Conservation (phyloP, 2,888 invertebrate genomes). For the Escarpia spicata region DNA sequence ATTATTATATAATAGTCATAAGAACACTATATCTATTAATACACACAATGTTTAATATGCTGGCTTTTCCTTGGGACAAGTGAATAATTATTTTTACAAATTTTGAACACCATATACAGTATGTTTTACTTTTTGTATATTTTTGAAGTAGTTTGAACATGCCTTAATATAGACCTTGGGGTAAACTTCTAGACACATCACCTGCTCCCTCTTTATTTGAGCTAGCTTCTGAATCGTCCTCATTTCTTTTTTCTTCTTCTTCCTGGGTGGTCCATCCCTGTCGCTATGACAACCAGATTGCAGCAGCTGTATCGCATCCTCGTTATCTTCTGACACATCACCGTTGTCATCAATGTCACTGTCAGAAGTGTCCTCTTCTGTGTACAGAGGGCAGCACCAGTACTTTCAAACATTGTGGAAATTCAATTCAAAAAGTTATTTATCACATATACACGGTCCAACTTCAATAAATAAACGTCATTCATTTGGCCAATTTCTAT, state of each 20-base stretch:
- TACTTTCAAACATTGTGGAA: neutral
- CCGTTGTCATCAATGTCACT: constrained; percentile 22
- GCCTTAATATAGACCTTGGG: neutral
- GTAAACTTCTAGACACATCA: neutral
- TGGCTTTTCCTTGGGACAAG: too few species aligned
- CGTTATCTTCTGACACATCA: constrained; percentile 28
- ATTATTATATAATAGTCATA: too few species aligned
- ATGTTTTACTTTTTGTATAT: too few species aligned
- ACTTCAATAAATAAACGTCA: too few species aligned
- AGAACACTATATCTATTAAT: too few species aligned
- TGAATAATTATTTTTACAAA: too few species aligned
- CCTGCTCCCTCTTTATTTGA: constrained; percentile 50
- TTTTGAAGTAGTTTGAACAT: too few species aligned
- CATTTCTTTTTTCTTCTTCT: constrained; percentile 57
- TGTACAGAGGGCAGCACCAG: neutral
- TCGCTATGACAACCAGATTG: constrained; percentile 24
- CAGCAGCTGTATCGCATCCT: constrained; percentile 40
- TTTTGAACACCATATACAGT: too few species aligned
- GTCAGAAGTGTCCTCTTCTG: constrained; percentile 30
- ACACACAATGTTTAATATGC: too few species aligned
- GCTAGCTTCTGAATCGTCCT: constrained; percentile 44
- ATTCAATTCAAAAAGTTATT: constrained; percentile 29
- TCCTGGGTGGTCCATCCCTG: neutral
- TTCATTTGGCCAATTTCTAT: too few species aligned
- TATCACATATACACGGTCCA: too few species aligned